phyloP scores from a whole-genome alignment of 1,140 invertebrate species.

The Ceratina calcarata region DNA sequence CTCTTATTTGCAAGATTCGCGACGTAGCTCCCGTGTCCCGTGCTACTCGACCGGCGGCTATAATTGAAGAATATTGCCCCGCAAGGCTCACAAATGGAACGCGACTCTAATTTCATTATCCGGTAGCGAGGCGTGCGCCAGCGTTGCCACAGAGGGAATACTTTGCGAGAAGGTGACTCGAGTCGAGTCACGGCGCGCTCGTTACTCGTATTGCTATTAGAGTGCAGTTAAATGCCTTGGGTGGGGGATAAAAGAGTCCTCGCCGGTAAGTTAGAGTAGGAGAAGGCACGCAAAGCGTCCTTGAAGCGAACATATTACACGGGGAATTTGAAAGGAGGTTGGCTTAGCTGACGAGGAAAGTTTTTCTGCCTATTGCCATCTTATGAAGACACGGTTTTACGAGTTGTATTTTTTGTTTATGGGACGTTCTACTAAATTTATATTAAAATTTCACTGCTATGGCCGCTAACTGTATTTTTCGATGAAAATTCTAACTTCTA shows the following conservation, averaged over 20 bases:
- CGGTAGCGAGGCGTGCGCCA: conserved; percentile 53
- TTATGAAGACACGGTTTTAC: too few species aligned
- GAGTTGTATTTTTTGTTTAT: too few species aligned
- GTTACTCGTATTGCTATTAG: conserved; percentile 61
- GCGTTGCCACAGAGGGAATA: conserved; percentile 60
- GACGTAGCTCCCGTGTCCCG: conserved; percentile 11
- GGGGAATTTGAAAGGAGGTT: conserved; percentile 31
- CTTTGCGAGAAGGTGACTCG: conserved; percentile 54
- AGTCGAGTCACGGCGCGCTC: conserved; percentile 37
- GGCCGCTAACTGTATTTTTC: too few species aligned
- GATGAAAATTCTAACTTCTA: too few species aligned
- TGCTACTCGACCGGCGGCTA: conserved; percentile 53
- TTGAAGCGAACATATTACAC: conserved; percentile 52
- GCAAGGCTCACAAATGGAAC: conserved; percentile 65
- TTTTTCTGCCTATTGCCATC: not conserved
- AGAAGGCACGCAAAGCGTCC: conserved; percentile 1
- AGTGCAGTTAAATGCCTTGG: not conserved
- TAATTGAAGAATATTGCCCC: conserved; percentile 69
- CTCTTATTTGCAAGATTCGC: conserved; percentile 62
- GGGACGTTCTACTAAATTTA: too few species aligned
- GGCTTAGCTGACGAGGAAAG: conserved; percentile 29
- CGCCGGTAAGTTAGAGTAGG: conserved; percentile 12
- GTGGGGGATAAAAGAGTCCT: not conserved
- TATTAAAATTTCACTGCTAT: too few species aligned
- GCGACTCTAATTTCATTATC: conserved; percentile 69